Percentiles rank a stretch among this genome's conserved stretches.
phyloP scores from a whole-genome alignment of 2,113 vertebrate species.

The Paramormyrops kingsleyae region DNA sequence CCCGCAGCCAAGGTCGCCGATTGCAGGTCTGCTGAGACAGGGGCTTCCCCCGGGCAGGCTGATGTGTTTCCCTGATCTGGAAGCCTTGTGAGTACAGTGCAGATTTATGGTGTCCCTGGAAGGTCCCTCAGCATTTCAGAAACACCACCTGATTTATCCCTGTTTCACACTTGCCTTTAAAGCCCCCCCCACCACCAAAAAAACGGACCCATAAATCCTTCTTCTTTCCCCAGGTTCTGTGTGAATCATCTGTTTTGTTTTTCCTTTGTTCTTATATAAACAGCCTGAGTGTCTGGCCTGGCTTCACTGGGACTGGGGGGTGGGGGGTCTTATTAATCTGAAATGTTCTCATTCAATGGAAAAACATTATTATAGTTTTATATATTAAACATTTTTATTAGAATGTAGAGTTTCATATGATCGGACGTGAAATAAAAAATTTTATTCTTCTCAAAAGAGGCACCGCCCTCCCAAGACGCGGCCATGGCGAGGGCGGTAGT shows the following conservation, averaged over 20 bases:
- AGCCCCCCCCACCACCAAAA: conserved; percentile 14
- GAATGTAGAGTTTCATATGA: neutral
- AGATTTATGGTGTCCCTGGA: conserved; percentile 32
- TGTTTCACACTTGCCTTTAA: conserved; percentile 26
- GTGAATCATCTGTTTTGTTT: conserved; percentile 29
- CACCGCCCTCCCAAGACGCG: neutral
- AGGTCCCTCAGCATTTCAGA: conserved; percentile 30
- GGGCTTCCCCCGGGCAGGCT: neutral
- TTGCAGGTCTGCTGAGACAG: neutral
- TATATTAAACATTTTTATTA: neutral
- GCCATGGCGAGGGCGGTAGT: neutral
- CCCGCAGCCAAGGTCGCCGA: neutral
- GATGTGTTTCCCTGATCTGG: neutral
- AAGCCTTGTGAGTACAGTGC: conserved; percentile 16
- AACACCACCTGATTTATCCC: conserved; percentile 34
- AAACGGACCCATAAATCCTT: conserved; percentile 17
- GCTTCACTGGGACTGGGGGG: neutral
- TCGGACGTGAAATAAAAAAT: too few species aligned
- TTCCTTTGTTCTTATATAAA: conserved; percentile 30
- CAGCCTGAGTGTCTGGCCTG: neutral
- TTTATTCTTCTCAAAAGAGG: too few species aligned
- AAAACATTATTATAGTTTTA: neutral
- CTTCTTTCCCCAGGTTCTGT: conserved; percentile 20
- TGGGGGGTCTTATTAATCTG: neutral
- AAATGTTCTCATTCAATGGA: neutral